Base-by-base conservation (phyloP, 2,888 invertebrate genomes). In the Diplazon laetatorius region DNA sequence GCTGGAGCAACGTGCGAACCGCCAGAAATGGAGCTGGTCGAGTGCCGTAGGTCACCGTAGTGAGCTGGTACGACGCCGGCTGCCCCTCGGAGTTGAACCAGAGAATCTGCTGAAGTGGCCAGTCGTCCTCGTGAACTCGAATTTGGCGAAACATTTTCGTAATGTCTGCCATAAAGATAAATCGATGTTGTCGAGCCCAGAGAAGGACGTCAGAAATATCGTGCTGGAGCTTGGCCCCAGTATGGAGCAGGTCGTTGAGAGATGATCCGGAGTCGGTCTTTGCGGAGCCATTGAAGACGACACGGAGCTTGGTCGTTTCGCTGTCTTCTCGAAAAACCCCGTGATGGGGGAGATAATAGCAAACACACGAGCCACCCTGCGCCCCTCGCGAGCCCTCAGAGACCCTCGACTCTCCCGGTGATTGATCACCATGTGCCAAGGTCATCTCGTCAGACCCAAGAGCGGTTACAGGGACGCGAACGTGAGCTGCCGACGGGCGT, bases 61-160 rank as follows among this genome's bases (percentile, higher is more conserved):
- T 79, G 18, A 80, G 60, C 2, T 78, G 69, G 44, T 37, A 79
- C 1, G 55, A 14, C 2, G 39, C 10, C 8, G 25, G 10, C 2
- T 20, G 18, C 1, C 30, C 42, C 2, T 16, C 0, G 0, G 50
- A 30, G 30, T 74, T 72, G 0, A 57, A 4, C 80, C 80, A 80
- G 0, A 78, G 52, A 0, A 82, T 82, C 8, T 63, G 50, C 14
- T 80, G 82, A 0, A 74, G n/a, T 4, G 70, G 16, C 74, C 78
- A 74, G 25, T 78, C 78, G n/a, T 62, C 69, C 5, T 10, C 39
- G 12, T 80, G 78, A 0, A 82, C 71, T 1, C 37, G 2, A 16
- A 80, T 75, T 9, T 82, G 80, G 0, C 78, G 74, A 18, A 60
- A 82, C 71, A 78, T 78, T 22, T 76, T 80, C 0, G 42, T 62